These are phyloP conservation scores for Macropus fuliginosus DNA, from an alignment of 2,797 vertebrate genomes.

Conservation along the genomic window DNA sequence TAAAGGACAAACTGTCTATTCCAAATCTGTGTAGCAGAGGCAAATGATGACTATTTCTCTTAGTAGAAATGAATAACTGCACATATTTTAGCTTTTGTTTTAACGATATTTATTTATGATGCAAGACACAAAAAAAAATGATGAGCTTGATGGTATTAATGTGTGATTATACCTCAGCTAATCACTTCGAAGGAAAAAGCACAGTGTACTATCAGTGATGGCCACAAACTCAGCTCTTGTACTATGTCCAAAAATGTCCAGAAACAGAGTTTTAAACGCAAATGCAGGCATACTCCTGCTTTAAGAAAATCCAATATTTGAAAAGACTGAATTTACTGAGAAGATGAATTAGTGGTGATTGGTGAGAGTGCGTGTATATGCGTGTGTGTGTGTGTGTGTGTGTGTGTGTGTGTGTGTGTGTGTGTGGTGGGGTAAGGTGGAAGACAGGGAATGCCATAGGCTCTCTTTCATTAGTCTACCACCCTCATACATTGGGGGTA, in stretches of 20 bases:
- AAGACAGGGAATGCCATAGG: neutral
- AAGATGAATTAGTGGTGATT: neutral
- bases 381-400: neutral
- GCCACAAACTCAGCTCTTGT: neutral
- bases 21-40: constrained; percentile 59
- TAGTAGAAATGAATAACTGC: constrained; percentile 65
- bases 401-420: neutral
- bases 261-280: neutral
- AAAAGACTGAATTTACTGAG: neutral
- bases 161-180: constrained; percentile 44
- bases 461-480: neutral
- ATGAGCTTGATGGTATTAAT: neutral
- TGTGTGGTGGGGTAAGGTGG: neutral
- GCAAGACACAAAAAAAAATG: neutral
- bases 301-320: neutral
- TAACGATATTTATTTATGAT: constrained; percentile 73
- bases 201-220: neutral
- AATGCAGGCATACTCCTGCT: neutral
- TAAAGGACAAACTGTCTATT: constrained; percentile 60
- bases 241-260: neutral
- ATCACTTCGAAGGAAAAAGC: constrained; percentile 13
- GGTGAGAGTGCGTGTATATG: too few relatives aligned
- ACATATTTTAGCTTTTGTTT: constrained; percentile 63
- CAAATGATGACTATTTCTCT: constrained; percentile 58
- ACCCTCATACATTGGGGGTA: neutral